Percentiles rank a stretch among this genome's conserved stretches.
Evolutionary conservation across 2,113 vertebrate genomes (phyloP).

Genomic region (Cavia aperea): DNA sequence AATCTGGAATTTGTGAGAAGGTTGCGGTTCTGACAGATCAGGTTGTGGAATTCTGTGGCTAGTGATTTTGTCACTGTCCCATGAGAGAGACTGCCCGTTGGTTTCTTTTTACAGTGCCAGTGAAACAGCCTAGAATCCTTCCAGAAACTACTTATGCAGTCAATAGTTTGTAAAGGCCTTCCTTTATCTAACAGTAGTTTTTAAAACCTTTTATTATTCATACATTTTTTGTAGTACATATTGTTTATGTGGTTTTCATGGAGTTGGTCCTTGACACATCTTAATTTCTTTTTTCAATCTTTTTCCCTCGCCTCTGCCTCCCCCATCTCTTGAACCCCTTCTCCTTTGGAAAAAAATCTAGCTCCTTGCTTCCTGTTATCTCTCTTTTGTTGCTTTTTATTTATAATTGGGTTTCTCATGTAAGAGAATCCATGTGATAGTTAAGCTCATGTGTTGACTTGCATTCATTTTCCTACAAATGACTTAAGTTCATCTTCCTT

Average conservation of each 20-base stretch:
- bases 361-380: background rate
- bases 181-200: conserved; percentile 22
- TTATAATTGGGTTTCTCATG: background rate
- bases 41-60: background rate
- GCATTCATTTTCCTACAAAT: background rate
- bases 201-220: background rate
- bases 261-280: background rate
- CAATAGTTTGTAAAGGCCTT: conserved; percentile 9
- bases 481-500: background rate
- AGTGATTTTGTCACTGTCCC: background rate
- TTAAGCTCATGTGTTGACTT: background rate
- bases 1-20: background rate
- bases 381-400: background rate
- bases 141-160: background rate
- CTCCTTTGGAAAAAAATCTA: background rate
- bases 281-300: background rate
- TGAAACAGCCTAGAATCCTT: background rate
- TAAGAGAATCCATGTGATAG: background rate
- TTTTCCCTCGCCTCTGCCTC: background rate
- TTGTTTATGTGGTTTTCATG: background rate
- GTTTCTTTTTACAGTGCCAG: background rate
- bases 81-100: background rate
- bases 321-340: background rate
- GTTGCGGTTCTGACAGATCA: background rate
- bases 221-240: background rate